Conservation (phyloP, 2,888 invertebrate species). For the Oasisia sp. region DNA sequence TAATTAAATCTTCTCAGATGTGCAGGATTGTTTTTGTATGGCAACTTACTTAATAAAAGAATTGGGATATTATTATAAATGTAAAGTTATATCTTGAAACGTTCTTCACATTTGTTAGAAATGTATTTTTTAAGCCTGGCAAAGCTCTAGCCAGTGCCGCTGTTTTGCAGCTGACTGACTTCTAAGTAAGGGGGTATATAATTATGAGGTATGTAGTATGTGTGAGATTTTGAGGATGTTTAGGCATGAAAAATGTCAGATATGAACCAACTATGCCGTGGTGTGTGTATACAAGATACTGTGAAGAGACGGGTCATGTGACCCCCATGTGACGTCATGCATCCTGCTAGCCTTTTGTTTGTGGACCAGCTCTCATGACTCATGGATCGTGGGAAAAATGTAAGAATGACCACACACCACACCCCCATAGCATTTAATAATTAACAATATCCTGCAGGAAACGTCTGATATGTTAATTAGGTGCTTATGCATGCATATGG, state of each 20-base stretch:
- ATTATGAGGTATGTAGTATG: not conserved
- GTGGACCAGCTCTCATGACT: not conserved
- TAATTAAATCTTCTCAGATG: not conserved
- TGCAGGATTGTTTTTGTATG: not conserved
- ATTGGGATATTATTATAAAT: too few species aligned
- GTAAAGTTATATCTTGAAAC: too few species aligned
- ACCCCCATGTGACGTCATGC: not conserved
- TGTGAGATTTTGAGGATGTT: not conserved
- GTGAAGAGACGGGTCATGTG: not conserved
- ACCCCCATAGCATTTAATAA: slow-evolving; percentile 3
- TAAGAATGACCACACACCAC: not conserved
- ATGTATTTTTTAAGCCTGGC: too few species aligned
- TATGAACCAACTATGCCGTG: not conserved
- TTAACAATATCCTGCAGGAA: slow-evolving; percentile 13
- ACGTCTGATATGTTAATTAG: not conserved
- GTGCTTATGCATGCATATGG: not conserved
- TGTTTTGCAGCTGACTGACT: not conserved
- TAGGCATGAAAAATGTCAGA: not conserved
- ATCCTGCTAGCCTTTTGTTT: not conserved
- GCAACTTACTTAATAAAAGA: not conserved
- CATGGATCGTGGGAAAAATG: not conserved
- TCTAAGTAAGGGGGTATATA: not conserved
- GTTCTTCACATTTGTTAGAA: too few species aligned
- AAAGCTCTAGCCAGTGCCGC: too few species aligned
- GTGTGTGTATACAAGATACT: not conserved